Evolutionary conservation across 2,797 vertebrate species (phyloP), one percentile per base, ranked within the genome.

Genomic region (Ctenosaura bakeri): DNA sequence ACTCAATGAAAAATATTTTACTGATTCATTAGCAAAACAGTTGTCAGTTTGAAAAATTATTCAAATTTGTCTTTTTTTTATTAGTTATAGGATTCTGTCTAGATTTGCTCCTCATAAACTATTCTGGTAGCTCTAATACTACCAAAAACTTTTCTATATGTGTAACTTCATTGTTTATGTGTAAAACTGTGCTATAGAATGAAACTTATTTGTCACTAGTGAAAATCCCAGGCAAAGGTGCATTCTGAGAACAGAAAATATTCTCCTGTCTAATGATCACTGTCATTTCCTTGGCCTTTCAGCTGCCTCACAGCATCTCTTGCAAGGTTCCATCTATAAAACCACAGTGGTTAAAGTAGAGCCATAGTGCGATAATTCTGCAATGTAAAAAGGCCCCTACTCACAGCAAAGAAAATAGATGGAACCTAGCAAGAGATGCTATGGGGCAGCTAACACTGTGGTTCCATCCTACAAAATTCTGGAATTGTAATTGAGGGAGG

Each of bases 1-100:
- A 96, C 94, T 96, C 95, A 96, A 96, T 94, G 94, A 96, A 96
- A 97, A 97, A 96, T 96, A 96, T 96, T 96, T 95, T 93, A 97
- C 90, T 93, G 94, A 96, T 96, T 97, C 96, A 95, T 96, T 96
- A 96, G 93, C 96, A 94, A 94, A 86, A 93, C 54, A 95, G 91
- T 87, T 95, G 96, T 96, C 94, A 96, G 91, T 88, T 94, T 94
- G 90, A 96, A 96, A 95, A 95, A 92, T 94, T 93, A 93, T 96
- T 95, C 93, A 95, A 93, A 96, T 96, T 95, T 90, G 64, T 88
- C 91, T 90, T 64, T 92, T 85, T 76, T 97, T 95, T 94, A 88
- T 88, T 94, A 92, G 87, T 78, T 59, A 38, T 50, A 62, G 52
- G 64, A 64, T 76, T 84, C 76, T 91, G 82, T 90, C 93, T 87